A percentile compares a stretch with the other conserved stretches of the same genome.
Conservation (phyloP, 2,797 vertebrate species). For the Champsocephalus esox region DNA sequence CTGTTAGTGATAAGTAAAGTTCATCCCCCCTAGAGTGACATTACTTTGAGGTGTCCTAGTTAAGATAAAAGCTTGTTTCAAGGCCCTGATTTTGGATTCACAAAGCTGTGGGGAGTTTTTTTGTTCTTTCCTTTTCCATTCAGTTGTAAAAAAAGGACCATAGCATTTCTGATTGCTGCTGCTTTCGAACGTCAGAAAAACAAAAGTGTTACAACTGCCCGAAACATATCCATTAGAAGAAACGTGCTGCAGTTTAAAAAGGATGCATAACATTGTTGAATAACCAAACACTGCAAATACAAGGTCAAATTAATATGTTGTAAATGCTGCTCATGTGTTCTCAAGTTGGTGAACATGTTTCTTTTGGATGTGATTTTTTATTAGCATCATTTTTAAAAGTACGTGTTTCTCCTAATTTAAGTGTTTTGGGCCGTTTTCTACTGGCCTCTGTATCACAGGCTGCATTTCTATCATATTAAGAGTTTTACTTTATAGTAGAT, state of each 20-base stretch:
- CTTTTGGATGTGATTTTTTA: no score
- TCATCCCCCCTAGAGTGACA: conserved; percentile 45
- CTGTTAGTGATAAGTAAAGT: conserved; percentile 63
- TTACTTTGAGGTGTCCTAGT: conserved; percentile 64
- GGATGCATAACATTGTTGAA: no score
- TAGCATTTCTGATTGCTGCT: not conserved
- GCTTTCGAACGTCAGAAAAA: not conserved
- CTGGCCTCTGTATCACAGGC: not conserved
- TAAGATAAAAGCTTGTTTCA: conserved; percentile 77
- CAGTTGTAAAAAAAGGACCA: conserved; percentile 4
- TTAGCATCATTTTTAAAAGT: no score
- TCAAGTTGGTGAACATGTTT: no score
- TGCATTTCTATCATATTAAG: conserved; percentile 8
- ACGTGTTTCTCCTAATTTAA: no score
- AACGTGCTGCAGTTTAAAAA: no score
- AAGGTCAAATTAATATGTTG: no score
- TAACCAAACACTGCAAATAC: no score
- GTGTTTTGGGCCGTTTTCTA: no score
- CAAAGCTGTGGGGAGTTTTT: conserved; percentile 33
- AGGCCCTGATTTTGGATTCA: conserved; percentile 66
- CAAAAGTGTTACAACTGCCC: no score
- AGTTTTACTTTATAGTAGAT: conserved; percentile 19
- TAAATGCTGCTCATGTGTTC: no score
- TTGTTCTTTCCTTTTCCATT: conserved; percentile 1
- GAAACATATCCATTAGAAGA: no score